These are phyloP conservation scores for Drosophila nr. perissopoda DNA, from an alignment of 2,888 invertebrate genomes.

Conservation along the genomic window DNA sequence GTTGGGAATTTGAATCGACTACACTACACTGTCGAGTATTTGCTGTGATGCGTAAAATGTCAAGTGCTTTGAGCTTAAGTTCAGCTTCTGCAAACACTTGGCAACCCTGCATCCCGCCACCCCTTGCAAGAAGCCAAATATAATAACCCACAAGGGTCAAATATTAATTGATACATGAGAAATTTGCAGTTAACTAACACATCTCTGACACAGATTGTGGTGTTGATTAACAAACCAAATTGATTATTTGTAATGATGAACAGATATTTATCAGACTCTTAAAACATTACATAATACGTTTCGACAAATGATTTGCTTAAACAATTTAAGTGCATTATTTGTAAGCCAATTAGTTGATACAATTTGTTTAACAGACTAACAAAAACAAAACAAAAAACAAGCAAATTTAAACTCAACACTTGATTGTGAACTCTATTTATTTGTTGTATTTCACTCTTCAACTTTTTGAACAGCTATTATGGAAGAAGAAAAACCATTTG, in stretches of 20 bases:
- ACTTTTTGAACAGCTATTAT: neutral
- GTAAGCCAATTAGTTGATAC: neutral
- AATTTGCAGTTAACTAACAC: slow-evolving; percentile 1
- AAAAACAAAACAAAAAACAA: neutral
- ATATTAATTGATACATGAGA: slow-evolving; percentile 19
- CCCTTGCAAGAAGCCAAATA: slow-evolving; percentile 18
- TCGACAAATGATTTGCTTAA: neutral
- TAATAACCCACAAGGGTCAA: slow-evolving; percentile 9
- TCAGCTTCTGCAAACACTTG: slow-evolving; percentile 56
- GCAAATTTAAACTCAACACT: slow-evolving; percentile 12
- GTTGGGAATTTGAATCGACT: slow-evolving; percentile 9
- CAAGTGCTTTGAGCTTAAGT: slow-evolving; percentile 64
- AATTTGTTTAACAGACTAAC: slow-evolving; percentile 24
- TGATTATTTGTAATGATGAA: neutral
- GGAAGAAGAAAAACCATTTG: slow-evolving; percentile 1
- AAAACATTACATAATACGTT: neutral
- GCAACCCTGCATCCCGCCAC: slow-evolving; percentile 20
- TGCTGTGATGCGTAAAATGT: slow-evolving; percentile 67
- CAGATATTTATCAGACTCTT: neutral
- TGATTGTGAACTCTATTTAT: slow-evolving; percentile 7
- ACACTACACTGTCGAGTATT: neutral
- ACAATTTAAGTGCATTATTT: neutral
- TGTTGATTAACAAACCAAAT: neutral
- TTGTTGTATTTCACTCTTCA: neutral
- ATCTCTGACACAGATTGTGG: neutral